Evolutionary conservation across 2,797 vertebrate genomes (phyloP).

Genomic region (Notolabrus celidotus): DNA sequence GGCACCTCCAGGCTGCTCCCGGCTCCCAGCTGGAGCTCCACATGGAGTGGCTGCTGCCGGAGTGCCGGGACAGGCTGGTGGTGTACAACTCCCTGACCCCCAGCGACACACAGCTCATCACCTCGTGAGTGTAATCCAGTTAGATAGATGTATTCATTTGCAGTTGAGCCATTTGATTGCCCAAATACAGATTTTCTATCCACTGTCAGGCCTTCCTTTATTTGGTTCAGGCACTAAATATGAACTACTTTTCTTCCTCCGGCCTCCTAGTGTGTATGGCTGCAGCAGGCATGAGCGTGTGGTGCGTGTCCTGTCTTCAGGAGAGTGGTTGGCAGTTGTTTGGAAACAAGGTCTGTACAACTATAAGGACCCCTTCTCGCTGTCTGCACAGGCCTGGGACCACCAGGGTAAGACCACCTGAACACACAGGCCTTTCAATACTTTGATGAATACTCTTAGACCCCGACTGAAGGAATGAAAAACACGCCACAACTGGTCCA

Average conservation of each 20-base stretch:
- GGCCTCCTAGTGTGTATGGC: constrained; percentile 86
- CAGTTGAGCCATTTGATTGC: background rate
- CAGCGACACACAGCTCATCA: constrained; percentile 88
- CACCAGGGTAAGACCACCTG: constrained; percentile 78
- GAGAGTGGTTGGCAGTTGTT: constrained; percentile 90
- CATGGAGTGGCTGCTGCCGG: constrained; percentile 89
- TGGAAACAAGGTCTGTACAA: constrained; percentile 94
- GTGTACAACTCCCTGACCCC: constrained; percentile 89
- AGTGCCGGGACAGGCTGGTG: constrained; percentile 91
- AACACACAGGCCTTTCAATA: background rate
- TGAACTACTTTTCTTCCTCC: no score
- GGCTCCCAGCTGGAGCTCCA: constrained; percentile 89
- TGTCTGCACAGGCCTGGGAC: constrained; percentile 86
- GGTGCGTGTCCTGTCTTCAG: constrained; percentile 90
- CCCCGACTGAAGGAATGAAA: background rate
- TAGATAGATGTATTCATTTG: background rate
- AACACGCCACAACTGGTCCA: background rate
- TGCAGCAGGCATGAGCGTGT: constrained; percentile 91
- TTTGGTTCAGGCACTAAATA: no score
- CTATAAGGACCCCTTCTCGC: constrained; percentile 90
- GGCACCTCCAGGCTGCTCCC: constrained; percentile 89
- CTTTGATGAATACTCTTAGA: no score
- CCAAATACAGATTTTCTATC: no score
- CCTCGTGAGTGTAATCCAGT: constrained; percentile 87
- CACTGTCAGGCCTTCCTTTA: no score